phyloP scores from a whole-genome alignment of 1,140 invertebrate genomes.

The Penaeus chinensis region DNA sequence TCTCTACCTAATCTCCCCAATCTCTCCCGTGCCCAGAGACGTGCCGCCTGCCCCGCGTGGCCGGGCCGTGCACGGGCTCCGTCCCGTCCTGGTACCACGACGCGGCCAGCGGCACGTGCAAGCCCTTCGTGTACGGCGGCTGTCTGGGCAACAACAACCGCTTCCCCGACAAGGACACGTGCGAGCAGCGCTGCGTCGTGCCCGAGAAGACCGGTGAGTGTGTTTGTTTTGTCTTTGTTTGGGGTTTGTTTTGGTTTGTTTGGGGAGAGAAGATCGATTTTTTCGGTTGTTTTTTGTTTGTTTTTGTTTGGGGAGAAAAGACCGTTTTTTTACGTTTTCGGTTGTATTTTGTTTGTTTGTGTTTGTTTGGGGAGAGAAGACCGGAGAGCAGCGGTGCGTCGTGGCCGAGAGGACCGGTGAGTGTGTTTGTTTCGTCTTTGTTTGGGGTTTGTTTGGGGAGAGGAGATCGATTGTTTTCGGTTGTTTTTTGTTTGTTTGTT shows the following conservation, averaged over 20 bases:
- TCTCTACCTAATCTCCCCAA: no score
- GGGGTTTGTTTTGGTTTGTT: neutral
- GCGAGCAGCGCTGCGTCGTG: slow-evolving; percentile 78
- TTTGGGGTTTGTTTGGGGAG: no score
- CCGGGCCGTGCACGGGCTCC: slow-evolving; percentile 85
- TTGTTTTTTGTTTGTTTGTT: no score
- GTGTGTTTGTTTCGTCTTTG: no score
- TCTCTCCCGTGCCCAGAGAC: slow-evolving; percentile 79
- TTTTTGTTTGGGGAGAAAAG: no score
- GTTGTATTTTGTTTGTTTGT: no score
- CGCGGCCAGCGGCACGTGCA: slow-evolving; percentile 76
- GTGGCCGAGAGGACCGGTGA: no score
- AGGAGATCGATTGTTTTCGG: no score
- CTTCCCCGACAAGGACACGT: slow-evolving; percentile 86
- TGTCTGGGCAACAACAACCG: slow-evolving; percentile 82
- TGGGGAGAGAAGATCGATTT: neutral
- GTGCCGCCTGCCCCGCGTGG: slow-evolving; percentile 85
- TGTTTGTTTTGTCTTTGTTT: neutral
- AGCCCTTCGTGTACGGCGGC: slow-evolving; percentile 83
- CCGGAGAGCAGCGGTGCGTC: no score
- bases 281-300: neutral
- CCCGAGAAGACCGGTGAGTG: slow-evolving; percentile 61
- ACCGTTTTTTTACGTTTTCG: no score
- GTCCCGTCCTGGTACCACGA: slow-evolving; percentile 89
- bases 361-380: no score